Base-by-base conservation (phyloP, 2,888 invertebrate species). In the Galeruca laticollis region DNA sequence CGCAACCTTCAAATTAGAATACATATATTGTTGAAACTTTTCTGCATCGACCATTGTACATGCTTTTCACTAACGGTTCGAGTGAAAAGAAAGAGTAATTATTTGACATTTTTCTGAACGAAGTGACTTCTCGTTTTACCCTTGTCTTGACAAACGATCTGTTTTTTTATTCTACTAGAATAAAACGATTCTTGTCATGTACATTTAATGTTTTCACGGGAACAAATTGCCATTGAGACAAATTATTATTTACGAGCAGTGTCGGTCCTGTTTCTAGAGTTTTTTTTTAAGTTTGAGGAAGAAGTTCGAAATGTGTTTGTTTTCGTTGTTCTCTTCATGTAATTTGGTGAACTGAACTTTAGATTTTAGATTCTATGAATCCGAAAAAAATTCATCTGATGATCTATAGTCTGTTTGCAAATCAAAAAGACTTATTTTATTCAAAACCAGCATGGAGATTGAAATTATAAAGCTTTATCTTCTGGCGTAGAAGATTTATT, bases 71-170 rank as follows among this genome's bases (percentile, higher is more conserved):
- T 5, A n/a, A 35, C 51, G 10, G 31, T 26, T 47, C 20, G 18
- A 43, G 21, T 21, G 20, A 78, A 74, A 74, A 73, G 78, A 77
- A 79, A 80, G 82, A 83, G 81, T 83, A 83, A 83, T 83, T 83
- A 82, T 79, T 74, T 76, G 69, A 75, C 79, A 82, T 83, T 83
- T 83, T 80, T 83, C 82, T 81, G 71, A 71, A 71, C 76, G 80
- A 77, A 79, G 76, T 75, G 74, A 75, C 75, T 77, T 76, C 75
- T 73, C 78, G 77, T 79, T 80, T 80, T 78, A 73, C 72, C 70
- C 73, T 72, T 69, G 54, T 54, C 60, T 59, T 76, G 77, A 78
- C 68, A 75, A 77, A 79, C 76, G 76, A 71, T 66, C 37, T 60
- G 57, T 66, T 71, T 73, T 73, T 78, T 78, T 75, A 72, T 77